Conservation (phyloP, 2,797 vertebrate genomes). For the Cyprinella venusta region DNA sequence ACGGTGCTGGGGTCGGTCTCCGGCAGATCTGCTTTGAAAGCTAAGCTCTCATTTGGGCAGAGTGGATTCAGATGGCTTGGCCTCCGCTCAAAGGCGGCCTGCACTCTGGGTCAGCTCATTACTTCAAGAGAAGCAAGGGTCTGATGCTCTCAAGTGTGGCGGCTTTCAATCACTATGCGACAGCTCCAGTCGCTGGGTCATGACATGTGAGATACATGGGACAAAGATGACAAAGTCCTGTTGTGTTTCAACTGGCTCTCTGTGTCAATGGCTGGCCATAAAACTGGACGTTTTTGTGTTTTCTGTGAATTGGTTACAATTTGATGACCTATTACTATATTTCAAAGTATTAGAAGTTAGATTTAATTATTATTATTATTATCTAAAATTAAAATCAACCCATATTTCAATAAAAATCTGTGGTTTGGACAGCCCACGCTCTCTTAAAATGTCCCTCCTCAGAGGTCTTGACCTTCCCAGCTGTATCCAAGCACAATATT, state of each 20-base stretch:
- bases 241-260: conserved; percentile 55
- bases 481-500: neutral
- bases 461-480: neutral
- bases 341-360: neutral
- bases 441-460: neutral
- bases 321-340: conserved; percentile 72
- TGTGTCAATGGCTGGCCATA: conserved; percentile 58
- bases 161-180: conserved; percentile 75
- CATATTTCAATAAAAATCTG: neutral
- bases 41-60: conserved; percentile 82
- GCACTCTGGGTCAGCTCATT: conserved; percentile 80
- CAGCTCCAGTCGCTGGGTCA: conserved; percentile 71
- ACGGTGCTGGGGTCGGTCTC: conserved; percentile 69
- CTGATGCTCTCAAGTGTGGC: conserved; percentile 79
- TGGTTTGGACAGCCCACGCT: neutral
- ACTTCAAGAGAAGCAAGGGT: conserved; percentile 79
- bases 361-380: neutral
- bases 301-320: conserved; percentile 67
- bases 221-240: conserved; percentile 50
- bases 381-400: neutral
- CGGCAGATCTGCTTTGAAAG: conserved; percentile 79
- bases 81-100: conserved; percentile 77
- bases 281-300: conserved; percentile 68
- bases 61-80: conserved; percentile 87
- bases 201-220: conserved; percentile 57